Conservation (phyloP, 2,888 invertebrate species). For the Salticus scenicus region DNA sequence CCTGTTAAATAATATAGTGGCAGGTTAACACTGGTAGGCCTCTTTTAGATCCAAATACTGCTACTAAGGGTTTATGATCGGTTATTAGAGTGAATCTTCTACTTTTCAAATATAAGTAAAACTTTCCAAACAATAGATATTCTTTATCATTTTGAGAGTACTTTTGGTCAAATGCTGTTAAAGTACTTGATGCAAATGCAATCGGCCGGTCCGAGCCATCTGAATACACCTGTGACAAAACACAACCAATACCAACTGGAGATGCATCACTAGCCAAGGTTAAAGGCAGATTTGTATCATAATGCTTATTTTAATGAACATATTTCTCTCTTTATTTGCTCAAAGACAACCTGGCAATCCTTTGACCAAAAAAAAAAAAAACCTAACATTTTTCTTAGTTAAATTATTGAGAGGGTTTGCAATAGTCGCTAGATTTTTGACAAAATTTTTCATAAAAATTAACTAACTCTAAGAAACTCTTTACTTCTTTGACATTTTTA, state of each 20-base stretch:
- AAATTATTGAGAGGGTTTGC: no score
- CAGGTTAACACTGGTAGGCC: no score
- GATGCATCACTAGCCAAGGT: not conserved
- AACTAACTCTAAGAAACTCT: no score
- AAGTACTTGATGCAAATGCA: not conserved
- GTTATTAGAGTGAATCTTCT: not conserved
- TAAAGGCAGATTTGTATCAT: constrained; percentile 1
- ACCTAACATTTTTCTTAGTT: no score
- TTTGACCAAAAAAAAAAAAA: no score
- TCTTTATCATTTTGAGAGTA: not conserved
- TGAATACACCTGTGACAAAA: not conserved
- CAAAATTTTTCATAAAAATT: no score
- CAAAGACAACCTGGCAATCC: not conserved
- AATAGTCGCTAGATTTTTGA: no score
- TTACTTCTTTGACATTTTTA: no score
- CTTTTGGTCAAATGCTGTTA: not conserved
- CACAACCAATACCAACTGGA: not conserved
- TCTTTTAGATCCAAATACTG: not conserved
- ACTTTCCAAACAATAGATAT: not conserved
- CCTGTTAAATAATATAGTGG: no score
- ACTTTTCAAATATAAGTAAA: not conserved
- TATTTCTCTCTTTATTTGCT: not conserved
- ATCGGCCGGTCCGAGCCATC: not conserved
- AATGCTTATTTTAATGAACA: not conserved
- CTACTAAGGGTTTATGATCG: not conserved